These are phyloP conservation scores for Halesus radiatus DNA, from an alignment of 1,140 invertebrate species.

Conservation along the genomic window DNA sequence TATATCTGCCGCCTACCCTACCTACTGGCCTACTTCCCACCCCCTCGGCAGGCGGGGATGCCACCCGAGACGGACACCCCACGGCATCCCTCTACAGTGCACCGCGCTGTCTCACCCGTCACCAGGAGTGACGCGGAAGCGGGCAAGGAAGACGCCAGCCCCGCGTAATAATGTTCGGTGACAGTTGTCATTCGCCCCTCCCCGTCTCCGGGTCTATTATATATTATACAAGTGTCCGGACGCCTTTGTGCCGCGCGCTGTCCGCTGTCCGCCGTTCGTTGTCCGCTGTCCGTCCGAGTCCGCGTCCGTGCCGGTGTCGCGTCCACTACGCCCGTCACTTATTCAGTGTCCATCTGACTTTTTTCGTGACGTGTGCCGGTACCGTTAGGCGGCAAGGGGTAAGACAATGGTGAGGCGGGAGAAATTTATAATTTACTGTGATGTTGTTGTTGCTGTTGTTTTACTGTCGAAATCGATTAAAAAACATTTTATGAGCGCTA, in stretches of 20 bases:
- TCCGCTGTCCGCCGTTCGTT: no score
- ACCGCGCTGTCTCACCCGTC: constrained; percentile 32
- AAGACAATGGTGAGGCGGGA: background rate
- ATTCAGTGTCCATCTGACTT: constrained; percentile 38
- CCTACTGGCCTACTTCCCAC: background rate
- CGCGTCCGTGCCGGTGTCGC: constrained; percentile 10
- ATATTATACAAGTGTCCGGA: constrained; percentile 5
- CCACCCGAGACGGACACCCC: background rate
- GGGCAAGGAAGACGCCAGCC: constrained; percentile 49
- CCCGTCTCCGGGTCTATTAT: constrained; percentile 3
- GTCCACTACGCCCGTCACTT: constrained; percentile 41
- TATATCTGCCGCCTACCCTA: background rate
- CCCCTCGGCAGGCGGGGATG: background rate
- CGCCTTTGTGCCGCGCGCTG: constrained; percentile 3
- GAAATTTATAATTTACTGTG: no score
- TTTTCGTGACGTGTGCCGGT: constrained; percentile 8
- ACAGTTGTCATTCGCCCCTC: constrained; percentile 52
- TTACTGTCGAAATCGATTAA: no score
- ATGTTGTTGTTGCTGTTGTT: no score
- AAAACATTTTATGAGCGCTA: no score
- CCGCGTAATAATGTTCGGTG: constrained; percentile 55
- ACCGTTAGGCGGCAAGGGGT: background rate
- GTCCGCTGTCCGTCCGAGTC: background rate
- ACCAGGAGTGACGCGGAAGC: constrained; percentile 44
- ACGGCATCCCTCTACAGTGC: background rate